Evolutionary conservation across 2,797 vertebrate genomes (phyloP), one percentile per base, ranked within the genome.

Genomic region (Astyanax mexicanus): DNA sequence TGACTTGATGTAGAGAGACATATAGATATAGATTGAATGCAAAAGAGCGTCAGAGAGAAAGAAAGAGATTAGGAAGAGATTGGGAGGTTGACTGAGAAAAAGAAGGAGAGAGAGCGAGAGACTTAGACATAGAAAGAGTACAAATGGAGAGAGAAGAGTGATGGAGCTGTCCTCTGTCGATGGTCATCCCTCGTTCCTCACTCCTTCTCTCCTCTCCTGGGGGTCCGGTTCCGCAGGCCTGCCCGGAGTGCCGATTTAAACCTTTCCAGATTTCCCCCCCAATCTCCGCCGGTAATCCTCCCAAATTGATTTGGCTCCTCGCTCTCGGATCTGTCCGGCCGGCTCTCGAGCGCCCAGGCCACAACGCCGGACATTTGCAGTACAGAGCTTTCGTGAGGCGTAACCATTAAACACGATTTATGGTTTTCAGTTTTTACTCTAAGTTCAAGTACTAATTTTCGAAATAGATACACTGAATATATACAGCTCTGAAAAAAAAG

Each of bases 241-340:
- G 78, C 64, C 78, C 66, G 76, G 78, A 84, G 83, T 71, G 73
- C 25, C 67, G 54, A 51, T 51, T 69, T 81, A 86, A 85, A 84
- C 74, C 83, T 64, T 80, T 83, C 81, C 87, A 86, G 84, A 83
- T 85, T 83, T 81, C 69, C 74, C 52, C 44, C 44, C 73, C 47
- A 81, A 81, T 84, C 82, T 80, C 83, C 77, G 72, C 72, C 77
- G 74, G 79, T 88, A 85, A 87, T 88, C 84, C 87, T 85, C 77
- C 68, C 75, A 86, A 87, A 88, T 86, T 84, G 82, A 81, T 88
- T 88, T 88, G 87, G 84, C 85, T 75, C 37, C 8, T 21, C 32
- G 73, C 47, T 47, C 51, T 32, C 27, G 6, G n/a, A 45, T 45
- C 44, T n/a, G 17, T 45, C 44, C 44, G 44, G 15, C 44, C 40